Percentiles rank a stretch among this genome's conserved stretches.
These are phyloP conservation scores for Platorchestia sp. DNA, from an alignment of 1,140 invertebrate species.

Conservation along the genomic window DNA sequence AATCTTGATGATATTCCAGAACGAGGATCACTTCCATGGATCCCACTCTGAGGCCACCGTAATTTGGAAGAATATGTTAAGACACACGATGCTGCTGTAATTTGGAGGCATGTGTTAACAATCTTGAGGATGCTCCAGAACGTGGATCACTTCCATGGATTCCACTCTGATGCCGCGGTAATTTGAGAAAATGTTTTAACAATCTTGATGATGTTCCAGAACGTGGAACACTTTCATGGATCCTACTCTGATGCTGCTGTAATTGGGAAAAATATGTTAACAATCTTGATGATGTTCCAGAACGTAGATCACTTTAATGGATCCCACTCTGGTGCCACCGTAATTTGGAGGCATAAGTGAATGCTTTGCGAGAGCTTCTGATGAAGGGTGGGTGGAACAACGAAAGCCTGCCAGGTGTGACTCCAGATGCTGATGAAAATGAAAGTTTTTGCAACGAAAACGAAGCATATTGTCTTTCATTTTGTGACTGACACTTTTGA, in stretches of 20 bases:
- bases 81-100: too few relatives aligned
- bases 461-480: too few relatives aligned
- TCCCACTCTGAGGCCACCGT: background rate
- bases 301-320: too few relatives aligned
- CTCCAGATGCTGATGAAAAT: too few relatives aligned
- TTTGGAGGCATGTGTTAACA: background rate
- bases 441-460: too few relatives aligned
- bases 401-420: too few relatives aligned
- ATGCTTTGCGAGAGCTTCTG: too few relatives aligned
- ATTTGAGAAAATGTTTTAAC: background rate
- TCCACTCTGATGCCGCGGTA: background rate
- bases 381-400: too few relatives aligned
- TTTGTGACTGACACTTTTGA: too few relatives aligned
- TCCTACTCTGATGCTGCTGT: background rate
- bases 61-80: background rate
- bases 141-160: background rate
- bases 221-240: background rate
- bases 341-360: too few relatives aligned
- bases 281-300: too few relatives aligned
- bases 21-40: background rate
- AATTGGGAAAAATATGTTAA: background rate
- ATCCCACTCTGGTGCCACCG: too few relatives aligned
- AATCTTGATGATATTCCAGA: background rate
- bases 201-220: background rate
- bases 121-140: background rate